These are phyloP conservation scores for Anarrhichthys ocellatus DNA, from an alignment of 2,113 vertebrate species.

Conservation along the genomic window DNA sequence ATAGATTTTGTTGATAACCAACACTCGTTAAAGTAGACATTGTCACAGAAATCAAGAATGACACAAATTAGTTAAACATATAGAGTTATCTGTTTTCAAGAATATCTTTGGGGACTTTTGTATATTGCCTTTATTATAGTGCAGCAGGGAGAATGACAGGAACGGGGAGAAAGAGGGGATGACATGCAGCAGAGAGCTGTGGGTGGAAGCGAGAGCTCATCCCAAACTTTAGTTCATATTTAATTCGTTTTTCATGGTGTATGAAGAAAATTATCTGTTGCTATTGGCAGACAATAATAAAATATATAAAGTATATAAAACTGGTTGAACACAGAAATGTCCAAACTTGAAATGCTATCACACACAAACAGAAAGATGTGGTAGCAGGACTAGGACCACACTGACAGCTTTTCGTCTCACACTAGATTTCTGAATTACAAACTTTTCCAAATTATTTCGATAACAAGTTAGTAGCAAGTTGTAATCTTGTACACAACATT, in stretches of 20 bases:
- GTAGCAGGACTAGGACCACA: neutral
- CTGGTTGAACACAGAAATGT: neutral
- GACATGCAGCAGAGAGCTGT: no score
- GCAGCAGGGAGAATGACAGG: no score
- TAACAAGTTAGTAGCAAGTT: neutral
- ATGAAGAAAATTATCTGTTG: neutral
- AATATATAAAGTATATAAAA: neutral
- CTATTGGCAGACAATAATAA: neutral
- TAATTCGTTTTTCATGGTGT: neutral
- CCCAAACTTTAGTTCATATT: neutral
- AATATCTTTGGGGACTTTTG: neutral
- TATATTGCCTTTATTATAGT: no score
- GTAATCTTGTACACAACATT: no score
- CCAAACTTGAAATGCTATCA: neutral
- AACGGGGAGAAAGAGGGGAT: no score
- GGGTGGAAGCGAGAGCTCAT: neutral
- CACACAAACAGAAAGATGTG: neutral
- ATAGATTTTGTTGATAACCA: neutral
- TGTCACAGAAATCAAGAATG: neutral
- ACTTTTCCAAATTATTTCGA: neutral
- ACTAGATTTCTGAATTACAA: neutral
- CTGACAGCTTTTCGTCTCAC: neutral
- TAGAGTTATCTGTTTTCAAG: neutral
- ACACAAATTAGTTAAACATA: neutral
- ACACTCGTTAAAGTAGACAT: neutral